Evolutionary conservation across 1,140 invertebrate genomes (phyloP).

Genomic region (Brachionus sp.): DNA sequence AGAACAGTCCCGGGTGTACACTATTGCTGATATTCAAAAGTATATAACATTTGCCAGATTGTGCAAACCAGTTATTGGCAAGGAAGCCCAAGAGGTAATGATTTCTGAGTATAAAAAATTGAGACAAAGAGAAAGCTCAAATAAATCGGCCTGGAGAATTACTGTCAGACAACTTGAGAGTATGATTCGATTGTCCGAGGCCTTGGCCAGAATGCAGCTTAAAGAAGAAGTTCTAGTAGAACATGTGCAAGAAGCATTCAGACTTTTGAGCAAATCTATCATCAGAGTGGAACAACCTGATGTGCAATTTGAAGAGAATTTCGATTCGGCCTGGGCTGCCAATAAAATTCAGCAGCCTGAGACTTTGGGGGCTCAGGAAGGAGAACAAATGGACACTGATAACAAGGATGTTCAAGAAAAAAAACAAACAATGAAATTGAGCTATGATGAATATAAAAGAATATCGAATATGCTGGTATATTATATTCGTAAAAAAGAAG

Average conservation of each 20-base stretch:
- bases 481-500: conserved; percentile 78
- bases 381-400: conserved; percentile 43
- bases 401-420: conserved; percentile 48
- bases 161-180: conserved; percentile 99
- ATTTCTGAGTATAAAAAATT: conserved; percentile 84
- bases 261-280: conserved; percentile 94
- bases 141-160: conserved; percentile 70
- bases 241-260: conserved; percentile 89
- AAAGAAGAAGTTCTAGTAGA: conserved; percentile 76
- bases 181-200: conserved; percentile 91
- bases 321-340: background rate
- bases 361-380: conserved; percentile 31
- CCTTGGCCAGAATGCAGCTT: conserved; percentile 91
- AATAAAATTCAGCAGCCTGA: conserved; percentile 44
- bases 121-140: conserved; percentile 74
- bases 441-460: conserved; percentile 88
- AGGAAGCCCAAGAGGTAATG: conserved; percentile 71
- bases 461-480: conserved; percentile 85
- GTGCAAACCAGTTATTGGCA: conserved; percentile 81
- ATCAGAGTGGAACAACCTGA: conserved; percentile 96
- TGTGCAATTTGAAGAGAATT: conserved; percentile 69
- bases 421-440: conserved; percentile 82
- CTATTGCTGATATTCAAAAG: conserved; percentile 77
- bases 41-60: conserved; percentile 94
- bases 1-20: conserved; percentile 67